phyloP scores from a whole-genome alignment of 2,113 vertebrate species.

The Alaudala cheleensis region DNA sequence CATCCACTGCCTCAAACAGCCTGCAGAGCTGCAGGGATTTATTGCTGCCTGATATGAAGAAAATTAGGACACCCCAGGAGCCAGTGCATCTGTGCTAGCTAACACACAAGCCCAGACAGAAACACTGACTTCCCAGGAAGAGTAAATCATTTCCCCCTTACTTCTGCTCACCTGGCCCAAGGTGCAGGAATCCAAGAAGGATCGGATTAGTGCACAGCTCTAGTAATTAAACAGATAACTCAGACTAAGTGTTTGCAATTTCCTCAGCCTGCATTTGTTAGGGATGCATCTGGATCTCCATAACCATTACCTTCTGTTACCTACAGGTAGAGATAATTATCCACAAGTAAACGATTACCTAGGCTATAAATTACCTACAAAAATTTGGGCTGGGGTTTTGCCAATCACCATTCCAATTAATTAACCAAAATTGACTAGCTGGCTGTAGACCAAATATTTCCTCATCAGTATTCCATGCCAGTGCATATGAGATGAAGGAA shows the following conservation, averaged over 20 bases:
- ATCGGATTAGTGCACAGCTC: background rate
- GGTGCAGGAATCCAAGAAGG: background rate
- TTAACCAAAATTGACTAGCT: slow-evolving; percentile 67
- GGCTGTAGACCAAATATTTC: slow-evolving; percentile 61
- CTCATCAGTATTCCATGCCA: slow-evolving; percentile 59
- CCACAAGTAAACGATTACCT: slow-evolving; percentile 59
- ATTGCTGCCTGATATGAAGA: background rate
- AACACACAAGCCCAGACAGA: background rate
- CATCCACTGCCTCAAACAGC: background rate
- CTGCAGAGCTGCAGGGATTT: background rate
- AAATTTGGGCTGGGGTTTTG: slow-evolving; percentile 72
- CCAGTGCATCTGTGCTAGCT: background rate
- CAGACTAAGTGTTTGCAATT: slow-evolving; percentile 32
- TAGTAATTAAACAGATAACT: slow-evolving; percentile 59
- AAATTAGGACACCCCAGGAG: background rate
- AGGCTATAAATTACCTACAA: slow-evolving; percentile 70
- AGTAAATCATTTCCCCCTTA: background rate
- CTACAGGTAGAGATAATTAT: slow-evolving; percentile 69
- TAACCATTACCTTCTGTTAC: slow-evolving; percentile 59
- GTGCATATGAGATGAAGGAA: slow-evolving; percentile 13
- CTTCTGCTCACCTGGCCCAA: background rate
- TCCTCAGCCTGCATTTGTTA: background rate
- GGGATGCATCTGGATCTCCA: slow-evolving; percentile 46
- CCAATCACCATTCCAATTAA: slow-evolving; percentile 73
- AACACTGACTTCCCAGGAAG: background rate